phyloP scores from a whole-genome alignment of 2,888 invertebrate species.

The Leptinotarsa rubiginosa region DNA sequence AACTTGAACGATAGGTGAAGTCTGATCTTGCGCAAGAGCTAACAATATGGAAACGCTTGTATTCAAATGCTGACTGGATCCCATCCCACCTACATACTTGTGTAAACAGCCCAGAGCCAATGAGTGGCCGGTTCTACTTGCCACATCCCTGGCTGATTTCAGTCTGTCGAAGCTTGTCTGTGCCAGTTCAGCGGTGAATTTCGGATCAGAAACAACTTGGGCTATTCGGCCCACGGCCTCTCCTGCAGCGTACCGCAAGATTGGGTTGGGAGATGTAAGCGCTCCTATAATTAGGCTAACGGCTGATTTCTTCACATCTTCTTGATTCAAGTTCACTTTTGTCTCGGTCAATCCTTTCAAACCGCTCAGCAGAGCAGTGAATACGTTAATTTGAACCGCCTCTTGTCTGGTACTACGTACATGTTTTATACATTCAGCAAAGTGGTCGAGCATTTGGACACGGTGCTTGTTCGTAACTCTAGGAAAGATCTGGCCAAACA shows the following conservation, averaged over 20 bases:
- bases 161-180: slow-evolving; percentile 90
- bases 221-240: slow-evolving; percentile 95
- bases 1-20: slow-evolving; percentile 95
- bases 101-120: slow-evolving; percentile 96
- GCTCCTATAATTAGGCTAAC: slow-evolving; percentile 84
- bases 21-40: slow-evolving; percentile 93
- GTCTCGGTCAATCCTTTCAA: slow-evolving; percentile 87
- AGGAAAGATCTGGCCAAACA: slow-evolving; percentile 95
- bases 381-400: slow-evolving; percentile 96
- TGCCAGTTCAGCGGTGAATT: slow-evolving; percentile 89
- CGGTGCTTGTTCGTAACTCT: slow-evolving; percentile 95
- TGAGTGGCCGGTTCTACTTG: slow-evolving; percentile 87
- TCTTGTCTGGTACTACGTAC: slow-evolving; percentile 94
- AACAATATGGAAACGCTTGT: slow-evolving; percentile 94
- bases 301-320: slow-evolving; percentile 88
- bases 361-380: slow-evolving; percentile 91
- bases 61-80: slow-evolving; percentile 93
- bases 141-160: slow-evolving; percentile 88
- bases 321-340: slow-evolving; percentile 87
- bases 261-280: slow-evolving; percentile 79
- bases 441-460: slow-evolving; percentile 97
- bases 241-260: slow-evolving; percentile 92
- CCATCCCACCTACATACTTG: slow-evolving; percentile 95
- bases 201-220: slow-evolving; percentile 87
- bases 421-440: slow-evolving; percentile 92